A percentile compares a stretch with the other conserved stretches of the same genome.
These are phyloP conservation scores for Trichomalopsis sarcophagae DNA, from an alignment of 1,140 invertebrate genomes.

Conservation along the genomic window DNA sequence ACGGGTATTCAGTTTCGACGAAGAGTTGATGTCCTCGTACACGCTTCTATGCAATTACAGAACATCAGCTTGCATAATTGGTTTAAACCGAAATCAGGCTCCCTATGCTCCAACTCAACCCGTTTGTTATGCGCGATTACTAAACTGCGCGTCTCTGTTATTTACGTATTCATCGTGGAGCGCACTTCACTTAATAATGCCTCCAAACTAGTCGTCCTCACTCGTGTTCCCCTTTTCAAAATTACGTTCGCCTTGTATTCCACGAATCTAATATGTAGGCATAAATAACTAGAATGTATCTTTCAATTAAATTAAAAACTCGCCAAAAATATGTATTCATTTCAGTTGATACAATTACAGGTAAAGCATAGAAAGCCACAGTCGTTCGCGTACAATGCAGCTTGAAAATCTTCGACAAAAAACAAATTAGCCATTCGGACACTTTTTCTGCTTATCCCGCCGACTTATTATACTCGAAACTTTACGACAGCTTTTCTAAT, in stretches of 20 bases:
- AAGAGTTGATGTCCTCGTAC: background rate
- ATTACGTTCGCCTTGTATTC: too few species aligned
- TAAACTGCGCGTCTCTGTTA: background rate
- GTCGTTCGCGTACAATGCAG: background rate
- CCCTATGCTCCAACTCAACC: background rate
- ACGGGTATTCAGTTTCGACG: background rate
- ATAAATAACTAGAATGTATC: too few species aligned
- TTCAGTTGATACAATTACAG: background rate
- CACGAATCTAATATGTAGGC: too few species aligned
- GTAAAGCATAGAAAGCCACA: background rate
- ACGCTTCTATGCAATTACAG: too few species aligned
- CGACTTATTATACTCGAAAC: background rate
- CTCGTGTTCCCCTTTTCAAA: too few species aligned
- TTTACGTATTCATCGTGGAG: slow-evolving; percentile 2
- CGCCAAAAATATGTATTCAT: background rate
- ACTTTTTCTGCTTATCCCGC: background rate
- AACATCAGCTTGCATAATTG: background rate
- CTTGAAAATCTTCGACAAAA: background rate
- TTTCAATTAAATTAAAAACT: too few species aligned
- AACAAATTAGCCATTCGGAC: background rate
- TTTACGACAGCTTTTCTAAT: slow-evolving; percentile 3
- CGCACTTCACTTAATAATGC: too few species aligned
- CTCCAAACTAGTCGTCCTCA: too few species aligned
- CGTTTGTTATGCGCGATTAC: background rate
- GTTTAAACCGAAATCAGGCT: background rate